A percentile compares a stretch with the other conserved stretches of the same genome.
These are phyloP conservation scores for Acanthornis magna DNA, from an alignment of 2,797 vertebrate species.

Conservation along the genomic window DNA sequence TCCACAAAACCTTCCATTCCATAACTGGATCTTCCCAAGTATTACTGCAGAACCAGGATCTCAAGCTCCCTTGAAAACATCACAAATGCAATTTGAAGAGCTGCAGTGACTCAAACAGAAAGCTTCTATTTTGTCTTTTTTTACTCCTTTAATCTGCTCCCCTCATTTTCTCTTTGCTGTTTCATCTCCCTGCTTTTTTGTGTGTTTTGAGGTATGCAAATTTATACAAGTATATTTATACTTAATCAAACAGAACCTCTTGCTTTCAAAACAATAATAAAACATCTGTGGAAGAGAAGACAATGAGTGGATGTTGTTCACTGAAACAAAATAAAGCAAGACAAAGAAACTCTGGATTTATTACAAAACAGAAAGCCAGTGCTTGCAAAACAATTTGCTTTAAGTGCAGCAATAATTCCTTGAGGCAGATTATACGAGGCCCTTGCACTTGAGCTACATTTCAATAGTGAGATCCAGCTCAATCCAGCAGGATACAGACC, in stretches of 20 bases:
- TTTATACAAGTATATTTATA: neutral
- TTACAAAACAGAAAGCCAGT: neutral
- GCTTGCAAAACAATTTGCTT: neutral
- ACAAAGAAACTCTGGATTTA: slow-evolving; percentile 8
- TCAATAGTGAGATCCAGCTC: neutral
- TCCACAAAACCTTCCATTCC: neutral
- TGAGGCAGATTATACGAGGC: neutral
- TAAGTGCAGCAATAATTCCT: slow-evolving; percentile 7
- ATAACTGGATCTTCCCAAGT: neutral
- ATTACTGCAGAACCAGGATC: neutral
- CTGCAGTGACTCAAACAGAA: neutral
- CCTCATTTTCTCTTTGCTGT: neutral
- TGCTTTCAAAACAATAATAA: neutral
- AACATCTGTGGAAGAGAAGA: neutral
- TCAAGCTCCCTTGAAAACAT: neutral
- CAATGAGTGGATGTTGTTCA: neutral
- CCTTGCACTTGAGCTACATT: neutral
- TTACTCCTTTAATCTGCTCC: neutral
- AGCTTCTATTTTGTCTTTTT: neutral
- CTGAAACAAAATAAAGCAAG: slow-evolving; percentile 12
- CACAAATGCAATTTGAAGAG: neutral
- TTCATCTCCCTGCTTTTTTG: neutral
- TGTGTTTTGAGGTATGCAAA: neutral
- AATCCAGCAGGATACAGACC: no score
- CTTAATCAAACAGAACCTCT: neutral